Evolutionary conservation across 2,888 invertebrate genomes (phyloP).

Genomic region (Chloroclystis v-ata): DNA sequence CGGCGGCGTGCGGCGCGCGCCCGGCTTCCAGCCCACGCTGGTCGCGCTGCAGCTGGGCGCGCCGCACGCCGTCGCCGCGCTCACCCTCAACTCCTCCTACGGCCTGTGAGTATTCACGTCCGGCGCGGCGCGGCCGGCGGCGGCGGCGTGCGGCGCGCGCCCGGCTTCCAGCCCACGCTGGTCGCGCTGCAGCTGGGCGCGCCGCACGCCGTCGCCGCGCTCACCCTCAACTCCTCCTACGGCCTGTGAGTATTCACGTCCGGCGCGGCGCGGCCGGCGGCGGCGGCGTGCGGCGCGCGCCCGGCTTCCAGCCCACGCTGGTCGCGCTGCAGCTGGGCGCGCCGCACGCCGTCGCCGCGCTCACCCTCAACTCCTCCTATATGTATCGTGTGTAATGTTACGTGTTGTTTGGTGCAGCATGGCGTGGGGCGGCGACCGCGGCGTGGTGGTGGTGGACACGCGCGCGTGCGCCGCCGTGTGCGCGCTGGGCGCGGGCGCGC

Average conservation of each 20-base stretch:
- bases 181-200: constrained; percentile 94
- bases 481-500: constrained; percentile 92
- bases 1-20: constrained; percentile 83
- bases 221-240: constrained; percentile 96
- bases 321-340: constrained; percentile 94
- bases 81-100: constrained; percentile 96
- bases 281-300: constrained; percentile 83
- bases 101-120: constrained; percentile 90
- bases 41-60: constrained; percentile 94
- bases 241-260: constrained; percentile 90
- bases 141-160: constrained; percentile 83
- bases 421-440: constrained; percentile 98
- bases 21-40: constrained; percentile 98
- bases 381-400: no score
- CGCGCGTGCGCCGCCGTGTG: constrained; percentile 92
- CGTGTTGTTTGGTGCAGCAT: constrained; percentile 79
- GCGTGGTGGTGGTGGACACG: constrained; percentile 96
- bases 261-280: constrained; percentile 60
- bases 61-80: constrained; percentile 91
- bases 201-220: constrained; percentile 91
- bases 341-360: constrained; percentile 91
- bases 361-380: constrained; percentile 97
- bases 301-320: constrained; percentile 98
- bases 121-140: constrained; percentile 60
- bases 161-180: constrained; percentile 98